Evolutionary conservation across 2,797 vertebrate species (phyloP).

Genomic region (Eutrigla gurnardus): DNA sequence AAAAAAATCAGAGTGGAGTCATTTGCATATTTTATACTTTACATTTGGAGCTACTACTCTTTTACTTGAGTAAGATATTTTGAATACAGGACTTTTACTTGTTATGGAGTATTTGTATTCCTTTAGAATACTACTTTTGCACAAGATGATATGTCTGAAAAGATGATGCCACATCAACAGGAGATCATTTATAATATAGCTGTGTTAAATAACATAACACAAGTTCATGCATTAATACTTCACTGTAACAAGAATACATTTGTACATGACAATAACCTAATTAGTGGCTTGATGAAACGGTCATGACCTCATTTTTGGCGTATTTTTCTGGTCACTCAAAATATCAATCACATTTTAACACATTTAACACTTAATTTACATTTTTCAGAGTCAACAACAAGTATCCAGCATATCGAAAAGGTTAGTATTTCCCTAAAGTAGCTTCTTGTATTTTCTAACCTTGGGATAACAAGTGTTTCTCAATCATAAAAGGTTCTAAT

Average conservation of each 20-base stretch:
- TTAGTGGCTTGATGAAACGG: too few species aligned
- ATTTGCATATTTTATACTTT: too few species aligned
- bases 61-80: too few species aligned
- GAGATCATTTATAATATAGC: neutral
- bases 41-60: too few species aligned
- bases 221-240: neutral
- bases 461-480: neutral
- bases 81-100: neutral
- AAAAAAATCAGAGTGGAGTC: too few species aligned
- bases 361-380: neutral
- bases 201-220: neutral
- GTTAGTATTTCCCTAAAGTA: slow-evolving; percentile 28
- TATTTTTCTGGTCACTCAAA: neutral
- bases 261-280: too few species aligned
- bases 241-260: neutral
- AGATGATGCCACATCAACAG: too few species aligned
- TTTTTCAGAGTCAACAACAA: slow-evolving; percentile 27
- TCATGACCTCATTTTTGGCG: too few species aligned
- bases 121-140: too few species aligned
- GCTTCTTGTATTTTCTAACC: neutral
- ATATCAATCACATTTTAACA: neutral
- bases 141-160: too few species aligned
- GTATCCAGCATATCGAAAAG: slow-evolving; percentile 31
- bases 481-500: neutral
- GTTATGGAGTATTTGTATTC: neutral